Evolutionary conservation across 2,888 invertebrate species (phyloP), one percentile per base, ranked within the genome.

Genomic region (Ormyrus rosae): DNA sequence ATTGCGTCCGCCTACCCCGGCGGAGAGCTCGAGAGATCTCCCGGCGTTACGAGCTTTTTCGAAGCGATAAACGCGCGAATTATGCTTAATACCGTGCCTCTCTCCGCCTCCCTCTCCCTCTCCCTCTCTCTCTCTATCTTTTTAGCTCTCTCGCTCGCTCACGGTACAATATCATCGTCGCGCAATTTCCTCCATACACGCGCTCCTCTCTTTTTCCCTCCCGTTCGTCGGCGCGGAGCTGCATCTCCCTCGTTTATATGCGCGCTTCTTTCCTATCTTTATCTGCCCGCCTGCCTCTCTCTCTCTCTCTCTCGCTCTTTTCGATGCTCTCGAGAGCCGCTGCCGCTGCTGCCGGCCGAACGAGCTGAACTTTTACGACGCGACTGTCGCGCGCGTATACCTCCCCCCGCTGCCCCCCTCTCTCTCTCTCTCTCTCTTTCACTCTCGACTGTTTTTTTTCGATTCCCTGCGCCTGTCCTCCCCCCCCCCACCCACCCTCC

Each of bases 61-160:
- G 82, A 83, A 80, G 85, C 87, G 87, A 87, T 87, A 87, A 87
- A 87, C 85, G 87, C 85, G 82, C 84, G 84, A 87, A 87, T 87
- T 87, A 86, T 86, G 84, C 82, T 85, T 85, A 85, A 87, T 87
- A 84, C 85, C 83, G 63, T 10, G 53, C 34, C 64, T 55, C 73
- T 45, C 48, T 58, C 48, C 34, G 34, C n/a, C 72, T n/a, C 72
- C 50, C 65, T 11, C 61, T 71, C 63, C 11, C 65, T 19, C 58
- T 7, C 60, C 8, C 63, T 19, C 11, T 45, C 55, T n/a, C 56
- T 45, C 55, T 19, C 61, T 11, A 55, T 6, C 53, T 34, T 45
- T 45, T 45, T 19, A 9, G 46, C 65, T 7, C 50, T 13, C 55
- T 58, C 56, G 5, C n/a, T 3, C 51, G 3, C 11, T 7, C n/a